A percentile compares a stretch with the other conserved stretches of the same genome.
phyloP scores from a whole-genome alignment of 2,888 invertebrate genomes.

The Leptinotarsa tumamoca region DNA sequence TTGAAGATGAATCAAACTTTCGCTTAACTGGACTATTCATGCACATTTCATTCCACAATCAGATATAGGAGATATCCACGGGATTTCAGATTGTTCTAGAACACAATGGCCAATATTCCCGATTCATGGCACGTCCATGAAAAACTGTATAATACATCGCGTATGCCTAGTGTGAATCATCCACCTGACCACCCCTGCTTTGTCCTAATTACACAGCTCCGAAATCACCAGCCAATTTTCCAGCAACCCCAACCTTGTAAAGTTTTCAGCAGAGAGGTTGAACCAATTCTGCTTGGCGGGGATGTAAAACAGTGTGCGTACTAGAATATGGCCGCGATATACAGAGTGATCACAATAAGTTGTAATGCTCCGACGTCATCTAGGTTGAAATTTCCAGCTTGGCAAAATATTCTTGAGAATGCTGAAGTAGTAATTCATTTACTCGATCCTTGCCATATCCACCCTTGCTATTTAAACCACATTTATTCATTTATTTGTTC shows the following conservation, averaged over 20 bases:
- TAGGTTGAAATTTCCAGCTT: background rate
- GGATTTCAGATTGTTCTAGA: too few relatives aligned
- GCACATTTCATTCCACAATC: too few relatives aligned
- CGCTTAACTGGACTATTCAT: too few relatives aligned
- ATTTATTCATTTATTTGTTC: too few relatives aligned
- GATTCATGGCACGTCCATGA: background rate
- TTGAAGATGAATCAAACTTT: too few relatives aligned
- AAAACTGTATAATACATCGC: slow-evolving; percentile 10
- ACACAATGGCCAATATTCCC: background rate
- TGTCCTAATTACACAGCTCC: slow-evolving; percentile 35
- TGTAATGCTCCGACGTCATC: background rate
- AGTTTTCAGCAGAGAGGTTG: slow-evolving; percentile 62
- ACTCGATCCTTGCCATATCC: too few relatives aligned
- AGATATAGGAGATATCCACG: too few relatives aligned
- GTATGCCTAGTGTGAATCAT: slow-evolving; percentile 32
- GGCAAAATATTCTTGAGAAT: background rate
- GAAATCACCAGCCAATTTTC: slow-evolving; percentile 31
- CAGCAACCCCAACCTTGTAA: slow-evolving; percentile 46
- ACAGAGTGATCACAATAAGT: slow-evolving; percentile 22
- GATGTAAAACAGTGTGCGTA: slow-evolving; percentile 59
- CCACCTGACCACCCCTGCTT: slow-evolving; percentile 33
- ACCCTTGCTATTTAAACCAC: too few relatives aligned
- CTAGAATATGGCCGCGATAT: slow-evolving; percentile 32
- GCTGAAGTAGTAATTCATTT: too few relatives aligned
- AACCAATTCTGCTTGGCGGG: slow-evolving; percentile 61